These are phyloP conservation scores for Rhamnusium bicolor DNA, from an alignment of 2,888 invertebrate species.

Conservation along the genomic window DNA sequence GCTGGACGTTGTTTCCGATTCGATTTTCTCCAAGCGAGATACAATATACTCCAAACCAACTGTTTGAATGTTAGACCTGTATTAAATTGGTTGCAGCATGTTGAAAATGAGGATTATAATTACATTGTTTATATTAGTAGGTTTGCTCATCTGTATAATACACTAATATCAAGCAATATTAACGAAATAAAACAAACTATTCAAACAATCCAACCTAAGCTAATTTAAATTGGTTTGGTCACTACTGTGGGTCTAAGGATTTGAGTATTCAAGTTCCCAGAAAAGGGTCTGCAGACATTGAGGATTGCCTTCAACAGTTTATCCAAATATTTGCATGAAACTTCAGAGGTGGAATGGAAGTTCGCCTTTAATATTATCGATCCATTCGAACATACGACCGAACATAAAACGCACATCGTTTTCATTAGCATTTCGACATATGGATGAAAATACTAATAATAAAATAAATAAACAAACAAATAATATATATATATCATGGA, in stretches of 20 bases:
- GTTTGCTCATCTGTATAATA: slow-evolving; percentile 18
- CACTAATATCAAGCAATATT: slow-evolving; percentile 13
- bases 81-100: not conserved
- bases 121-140: not conserved
- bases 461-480: not conserved
- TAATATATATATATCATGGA: not conserved
- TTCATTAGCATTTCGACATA: slow-evolving; percentile 17
- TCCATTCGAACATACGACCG: slow-evolving; percentile 5
- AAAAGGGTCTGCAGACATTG: slow-evolving; percentile 14
- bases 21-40: no score
- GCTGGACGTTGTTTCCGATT: no score
- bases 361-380: slow-evolving; percentile 24
- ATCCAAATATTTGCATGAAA: slow-evolving; percentile 16
- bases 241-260: slow-evolving; percentile 8
- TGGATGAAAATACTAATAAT: slow-evolving; percentile 10
- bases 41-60: not conserved
- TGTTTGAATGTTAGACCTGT: not conserved
- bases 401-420: slow-evolving; percentile 14
- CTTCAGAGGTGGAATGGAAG: not conserved
- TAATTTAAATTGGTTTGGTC: slow-evolving; percentile 22
- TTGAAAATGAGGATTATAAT: not conserved
- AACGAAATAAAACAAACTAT: slow-evolving; percentile 20
- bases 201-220: slow-evolving; percentile 26
- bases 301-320: slow-evolving; percentile 25
- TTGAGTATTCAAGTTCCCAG: not conserved